phyloP scores from a whole-genome alignment of 1,140 invertebrate species.

The Ladona fulva region DNA sequence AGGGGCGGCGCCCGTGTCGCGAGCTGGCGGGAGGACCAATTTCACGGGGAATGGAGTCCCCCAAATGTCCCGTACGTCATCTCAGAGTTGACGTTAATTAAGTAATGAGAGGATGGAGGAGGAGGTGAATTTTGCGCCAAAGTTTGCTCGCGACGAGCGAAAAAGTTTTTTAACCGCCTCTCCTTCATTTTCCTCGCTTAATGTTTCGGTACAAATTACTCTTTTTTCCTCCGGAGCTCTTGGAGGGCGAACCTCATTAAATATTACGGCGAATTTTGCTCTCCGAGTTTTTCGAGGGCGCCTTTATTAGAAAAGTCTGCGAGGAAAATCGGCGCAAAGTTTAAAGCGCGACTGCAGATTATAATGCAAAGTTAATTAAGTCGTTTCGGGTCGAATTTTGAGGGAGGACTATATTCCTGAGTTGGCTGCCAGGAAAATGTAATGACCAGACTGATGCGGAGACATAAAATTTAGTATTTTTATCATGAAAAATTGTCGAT shows the following conservation, averaged over 20 bases:
- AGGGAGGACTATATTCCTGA: too few relatives aligned
- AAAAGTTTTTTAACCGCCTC: neutral
- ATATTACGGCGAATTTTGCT: neutral
- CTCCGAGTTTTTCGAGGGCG: neutral
- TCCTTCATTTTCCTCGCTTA: neutral
- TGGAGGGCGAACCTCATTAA: neutral
- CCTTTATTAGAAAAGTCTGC: conserved; percentile 6
- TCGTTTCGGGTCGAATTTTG: neutral
- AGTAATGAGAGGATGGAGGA: neutral
- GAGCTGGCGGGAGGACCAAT: neutral
- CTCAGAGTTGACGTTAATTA: neutral
- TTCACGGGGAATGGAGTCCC: neutral
- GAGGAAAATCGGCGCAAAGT: conserved; percentile 4
- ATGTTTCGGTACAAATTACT: conserved; percentile 6
- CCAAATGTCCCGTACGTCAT: neutral
- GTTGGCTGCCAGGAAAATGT: too few relatives aligned
- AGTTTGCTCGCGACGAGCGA: neutral
- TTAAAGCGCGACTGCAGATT: neutral
- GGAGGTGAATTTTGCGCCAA: neutral
- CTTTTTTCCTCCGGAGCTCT: neutral
- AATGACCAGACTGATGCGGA: too few relatives aligned
- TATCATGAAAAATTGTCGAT: too few relatives aligned
- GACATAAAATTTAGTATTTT: too few relatives aligned
- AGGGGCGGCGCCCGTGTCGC: neutral
- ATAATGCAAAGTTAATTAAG: conserved; percentile 8